Evolutionary conservation across 2,797 vertebrate species (phyloP).

Genomic region (Thunnus albacares): DNA sequence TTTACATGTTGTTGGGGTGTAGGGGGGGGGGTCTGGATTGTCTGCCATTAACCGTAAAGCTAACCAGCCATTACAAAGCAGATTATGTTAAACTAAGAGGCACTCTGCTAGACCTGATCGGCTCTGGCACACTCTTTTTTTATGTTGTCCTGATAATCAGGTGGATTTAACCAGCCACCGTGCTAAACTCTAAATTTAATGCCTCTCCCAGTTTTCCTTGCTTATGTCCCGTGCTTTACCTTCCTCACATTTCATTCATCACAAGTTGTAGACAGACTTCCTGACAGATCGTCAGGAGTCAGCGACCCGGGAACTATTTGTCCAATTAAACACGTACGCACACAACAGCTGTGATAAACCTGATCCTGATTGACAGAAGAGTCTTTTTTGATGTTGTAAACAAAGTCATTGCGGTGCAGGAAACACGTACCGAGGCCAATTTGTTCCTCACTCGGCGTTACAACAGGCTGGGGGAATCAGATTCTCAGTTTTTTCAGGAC

Average conservation of each 20-base stretch:
- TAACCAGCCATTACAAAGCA: conserved; percentile 51
- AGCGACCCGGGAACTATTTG: background rate
- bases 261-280: background rate
- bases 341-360: background rate
- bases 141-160: conserved; percentile 36
- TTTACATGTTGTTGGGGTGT: background rate
- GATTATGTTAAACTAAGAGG: conserved; percentile 48
- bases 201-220: background rate
- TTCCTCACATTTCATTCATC: conserved; percentile 5
- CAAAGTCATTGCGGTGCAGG: conserved; percentile 8
- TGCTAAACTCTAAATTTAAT: conserved; percentile 13
- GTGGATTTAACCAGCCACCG: conserved; percentile 11
- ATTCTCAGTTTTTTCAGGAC: conserved; percentile 52
- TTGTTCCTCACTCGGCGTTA: conserved; percentile 39
- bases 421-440: conserved; percentile 46
- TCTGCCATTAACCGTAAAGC: conserved; percentile 30
- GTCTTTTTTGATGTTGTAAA: conserved; percentile 14
- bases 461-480: conserved; percentile 38
- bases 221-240: background rate
- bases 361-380: conserved; percentile 19
- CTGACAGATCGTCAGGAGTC: background rate
- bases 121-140: conserved; percentile 19
- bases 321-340: conserved; percentile 23
- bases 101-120: conserved; percentile 25
- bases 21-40: background rate